These are phyloP conservation scores for Pyrochroa serraticornis DNA, from an alignment of 2,888 invertebrate genomes.

Conservation along the genomic window DNA sequence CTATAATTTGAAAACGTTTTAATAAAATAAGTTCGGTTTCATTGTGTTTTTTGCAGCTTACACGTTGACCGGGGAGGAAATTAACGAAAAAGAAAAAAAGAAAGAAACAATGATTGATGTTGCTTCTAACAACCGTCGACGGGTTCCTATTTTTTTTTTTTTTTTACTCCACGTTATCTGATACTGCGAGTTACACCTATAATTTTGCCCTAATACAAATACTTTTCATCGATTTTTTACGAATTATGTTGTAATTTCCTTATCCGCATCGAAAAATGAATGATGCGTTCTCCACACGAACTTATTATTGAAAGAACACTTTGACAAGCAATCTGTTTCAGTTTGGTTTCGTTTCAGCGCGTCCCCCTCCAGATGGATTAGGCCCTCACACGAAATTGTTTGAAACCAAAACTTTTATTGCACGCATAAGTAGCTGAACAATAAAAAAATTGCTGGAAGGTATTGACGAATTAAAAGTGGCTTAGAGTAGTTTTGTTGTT, in stretches of 20 bases:
- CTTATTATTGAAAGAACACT: conserved; percentile 58
- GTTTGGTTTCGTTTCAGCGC: conserved; percentile 43
- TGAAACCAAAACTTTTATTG: no score
- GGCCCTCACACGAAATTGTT: no score
- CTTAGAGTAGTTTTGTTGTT: conserved; percentile 37
- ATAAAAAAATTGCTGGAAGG: no score
- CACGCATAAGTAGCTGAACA: no score
- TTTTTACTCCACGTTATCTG: conserved; percentile 40
- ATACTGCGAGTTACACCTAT: conserved; percentile 49
- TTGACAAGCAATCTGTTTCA: conserved; percentile 57
- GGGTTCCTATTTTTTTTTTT: conserved; percentile 33
- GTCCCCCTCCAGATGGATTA: no score
- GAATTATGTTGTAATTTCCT: conserved; percentile 57
- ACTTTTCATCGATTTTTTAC: conserved; percentile 52
- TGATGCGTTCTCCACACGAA: conserved; percentile 58
- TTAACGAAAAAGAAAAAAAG: conserved; percentile 37
- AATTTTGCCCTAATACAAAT: conserved; percentile 50
- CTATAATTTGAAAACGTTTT: conserved; percentile 59
- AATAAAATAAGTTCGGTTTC: conserved; percentile 52
- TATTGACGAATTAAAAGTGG: conserved; percentile 33
- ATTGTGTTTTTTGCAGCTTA: conserved; percentile 43
- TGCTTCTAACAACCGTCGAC: conserved; percentile 44
- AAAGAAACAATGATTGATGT: conserved; percentile 51
- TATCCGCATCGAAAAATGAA: conserved; percentile 56
- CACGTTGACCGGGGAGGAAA: conserved; percentile 37